These are phyloP conservation scores for Chydorus sphaericus DNA, from an alignment of 2,888 invertebrate species.

Conservation along the genomic window DNA sequence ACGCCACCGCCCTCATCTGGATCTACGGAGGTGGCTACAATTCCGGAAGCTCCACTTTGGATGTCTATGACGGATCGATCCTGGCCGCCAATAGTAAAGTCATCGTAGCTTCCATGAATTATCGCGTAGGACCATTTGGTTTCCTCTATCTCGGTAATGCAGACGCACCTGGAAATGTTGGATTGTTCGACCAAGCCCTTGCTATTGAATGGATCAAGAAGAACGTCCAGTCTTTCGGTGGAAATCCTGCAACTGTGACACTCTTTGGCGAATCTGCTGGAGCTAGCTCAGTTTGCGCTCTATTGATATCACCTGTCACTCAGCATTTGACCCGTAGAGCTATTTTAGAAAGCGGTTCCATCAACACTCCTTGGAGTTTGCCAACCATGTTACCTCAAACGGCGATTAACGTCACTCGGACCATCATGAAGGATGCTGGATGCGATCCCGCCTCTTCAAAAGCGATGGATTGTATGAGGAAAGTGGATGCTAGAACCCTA, in stretches of 20 bases:
- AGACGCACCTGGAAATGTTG: constrained; percentile 80
- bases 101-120: constrained; percentile 92
- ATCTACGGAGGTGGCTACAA: constrained; percentile 84
- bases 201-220: constrained; percentile 88
- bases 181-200: constrained; percentile 78
- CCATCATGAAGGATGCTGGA: constrained; percentile 72
- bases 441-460: constrained; percentile 67
- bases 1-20: constrained; percentile 13
- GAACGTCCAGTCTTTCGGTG: constrained; percentile 79
- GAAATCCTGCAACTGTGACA: too few species aligned
- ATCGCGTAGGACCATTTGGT: constrained; percentile 85
- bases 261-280: too few species aligned
- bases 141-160: constrained; percentile 75
- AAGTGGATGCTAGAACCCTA: constrained; percentile 76
- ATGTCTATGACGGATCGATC: constrained; percentile 85
- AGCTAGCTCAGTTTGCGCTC: too few species aligned
- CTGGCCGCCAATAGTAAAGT: constrained; percentile 79
- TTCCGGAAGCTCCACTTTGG: constrained; percentile 80
- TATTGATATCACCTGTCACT: too few species aligned
- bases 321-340: constrained; percentile 69
- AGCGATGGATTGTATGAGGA: constrained; percentile 75
- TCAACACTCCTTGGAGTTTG: constrained; percentile 94
- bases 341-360: constrained; percentile 84
- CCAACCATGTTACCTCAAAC: too few species aligned
- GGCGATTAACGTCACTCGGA: too few species aligned